phyloP scores from a whole-genome alignment of 2,888 invertebrate species.

The Drosophila melanocephala region DNA sequence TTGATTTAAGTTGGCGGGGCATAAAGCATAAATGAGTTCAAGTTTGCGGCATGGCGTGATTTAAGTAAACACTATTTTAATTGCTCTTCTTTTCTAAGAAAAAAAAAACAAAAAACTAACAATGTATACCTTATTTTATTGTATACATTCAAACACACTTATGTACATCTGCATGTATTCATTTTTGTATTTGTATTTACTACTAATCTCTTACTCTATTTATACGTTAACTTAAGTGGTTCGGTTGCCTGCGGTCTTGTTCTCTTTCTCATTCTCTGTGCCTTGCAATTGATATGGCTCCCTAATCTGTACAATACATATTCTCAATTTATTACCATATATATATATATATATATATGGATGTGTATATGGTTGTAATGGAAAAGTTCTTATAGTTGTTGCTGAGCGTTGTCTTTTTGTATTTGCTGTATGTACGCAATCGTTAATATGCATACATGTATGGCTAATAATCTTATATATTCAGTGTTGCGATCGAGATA shows the following conservation, averaged over 20 bases:
- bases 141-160: not conserved
- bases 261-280: slow-evolving; percentile 16
- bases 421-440: slow-evolving; percentile 4
- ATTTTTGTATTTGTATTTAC: not conserved
- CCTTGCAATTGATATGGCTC: slow-evolving; percentile 46
- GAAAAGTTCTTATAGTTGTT: slow-evolving; percentile 20
- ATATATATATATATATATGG: not conserved
- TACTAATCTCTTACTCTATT: slow-evolving; percentile 11
- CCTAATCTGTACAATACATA: slow-evolving; percentile 30
- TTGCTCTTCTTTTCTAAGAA: not conserved
- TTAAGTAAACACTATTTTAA: not conserved
- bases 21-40: not conserved
- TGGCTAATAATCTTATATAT: slow-evolving; percentile 10
- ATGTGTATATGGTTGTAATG: not conserved
- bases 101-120: not conserved
- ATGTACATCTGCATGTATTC: not conserved
- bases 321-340: slow-evolving; percentile 45
- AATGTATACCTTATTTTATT: slow-evolving; percentile 6
- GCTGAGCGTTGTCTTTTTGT: slow-evolving; percentile 17
- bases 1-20: not conserved
- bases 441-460: not conserved
- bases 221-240: slow-evolving; percentile 4
- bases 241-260: not conserved
- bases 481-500: slow-evolving; percentile 36
- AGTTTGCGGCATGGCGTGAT: not conserved